Evolutionary conservation across 1,140 invertebrate genomes (phyloP), one percentile per base, ranked within the genome.

Genomic region (Drosophila gunungcola): DNA sequence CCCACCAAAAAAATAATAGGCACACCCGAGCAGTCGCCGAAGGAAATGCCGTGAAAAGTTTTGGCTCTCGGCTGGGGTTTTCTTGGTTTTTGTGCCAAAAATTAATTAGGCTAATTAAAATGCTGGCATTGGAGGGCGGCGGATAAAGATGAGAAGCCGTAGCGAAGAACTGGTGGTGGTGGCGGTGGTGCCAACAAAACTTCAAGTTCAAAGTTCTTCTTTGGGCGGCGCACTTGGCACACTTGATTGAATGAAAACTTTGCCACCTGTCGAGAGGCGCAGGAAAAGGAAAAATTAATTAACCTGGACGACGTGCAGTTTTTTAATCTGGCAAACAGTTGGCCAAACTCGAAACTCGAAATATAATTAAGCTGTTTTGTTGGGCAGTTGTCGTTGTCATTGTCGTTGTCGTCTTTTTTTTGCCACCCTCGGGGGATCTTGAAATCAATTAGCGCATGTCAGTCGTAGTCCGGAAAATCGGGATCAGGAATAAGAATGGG

Each of bases 51-150:
- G 13, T 58, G 53, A 42, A 61, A 52, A 73, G 60, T 63, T 62
- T 56, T 42, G 36, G 49, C 52, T 63, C 38, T 58, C 34, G 49
- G 12, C 56, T 27, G 38, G 3, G 25, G 38, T 63, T 64, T 34
- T 52, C 77, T 46, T 32, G 36, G 73, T 48, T 77, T 80, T 77
- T 81, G 57, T 84, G 79, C 80, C 73, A 79, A 89, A 89, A 88
- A 86, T 83, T 86, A 86, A 86, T 86, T 86, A 86, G 84, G 48
- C 83, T 83, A 88, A 86, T 86, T 86, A 86, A 83, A 86, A 86
- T 53, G 83, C 57, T 73, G 43, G 29, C 45, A 62, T 42, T 13
- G 13, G 54, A 21, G 54, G 54, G 29, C 29, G 29, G 27, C n/a
- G 10, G 39, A 54, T 16, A 58, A 32, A 13, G 56, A 34, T 29